A percentile compares a stretch with the other conserved stretches of the same genome.
Evolutionary conservation across 2,797 vertebrate species (phyloP).

Genomic region (Ctenochaetus hawaiiensis): DNA sequence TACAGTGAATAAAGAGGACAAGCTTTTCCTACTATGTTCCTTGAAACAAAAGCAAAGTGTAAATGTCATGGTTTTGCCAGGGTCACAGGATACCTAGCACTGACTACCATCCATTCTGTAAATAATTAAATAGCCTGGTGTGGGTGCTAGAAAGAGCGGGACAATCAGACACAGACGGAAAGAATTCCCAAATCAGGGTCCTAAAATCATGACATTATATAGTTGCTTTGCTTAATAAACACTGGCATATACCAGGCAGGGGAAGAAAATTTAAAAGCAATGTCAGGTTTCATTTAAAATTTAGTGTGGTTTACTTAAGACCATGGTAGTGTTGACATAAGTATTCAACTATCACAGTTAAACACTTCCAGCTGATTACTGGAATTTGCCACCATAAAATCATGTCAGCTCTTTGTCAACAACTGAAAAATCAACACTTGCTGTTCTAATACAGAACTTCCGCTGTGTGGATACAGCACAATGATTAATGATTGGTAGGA

Average conservation of each 20-base stretch:
- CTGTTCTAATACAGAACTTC: neutral
- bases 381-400: neutral
- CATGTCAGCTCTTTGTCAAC: constrained; percentile 10
- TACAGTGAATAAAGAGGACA: neutral
- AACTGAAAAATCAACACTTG: constrained; percentile 8
- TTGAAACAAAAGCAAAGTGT: constrained; percentile 12
- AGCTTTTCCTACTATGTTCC: neutral
- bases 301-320: constrained; percentile 2
- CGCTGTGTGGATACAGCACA: neutral
- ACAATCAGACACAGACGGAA: constrained; percentile 7
- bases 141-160: constrained; percentile 6
- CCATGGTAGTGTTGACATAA: constrained; percentile 1
- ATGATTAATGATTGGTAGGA: constrained; percentile 14
- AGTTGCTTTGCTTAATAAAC: constrained; percentile 24
- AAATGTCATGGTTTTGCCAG: constrained; percentile 23
- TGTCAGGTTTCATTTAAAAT: constrained; percentile 29
- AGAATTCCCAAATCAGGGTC: constrained; percentile 39
- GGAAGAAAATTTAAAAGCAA: neutral
- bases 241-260: constrained; percentile 1
- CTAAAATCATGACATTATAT: constrained; percentile 29
- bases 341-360: constrained; percentile 22
- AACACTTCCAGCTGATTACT: constrained; percentile 4
- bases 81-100: constrained; percentile 33
- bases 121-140: constrained; percentile 61
- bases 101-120: constrained; percentile 46